Evolutionary conservation across 1,140 invertebrate genomes (phyloP), one percentile per base, ranked within the genome.

Genomic region (Listronotus oregonensis): DNA sequence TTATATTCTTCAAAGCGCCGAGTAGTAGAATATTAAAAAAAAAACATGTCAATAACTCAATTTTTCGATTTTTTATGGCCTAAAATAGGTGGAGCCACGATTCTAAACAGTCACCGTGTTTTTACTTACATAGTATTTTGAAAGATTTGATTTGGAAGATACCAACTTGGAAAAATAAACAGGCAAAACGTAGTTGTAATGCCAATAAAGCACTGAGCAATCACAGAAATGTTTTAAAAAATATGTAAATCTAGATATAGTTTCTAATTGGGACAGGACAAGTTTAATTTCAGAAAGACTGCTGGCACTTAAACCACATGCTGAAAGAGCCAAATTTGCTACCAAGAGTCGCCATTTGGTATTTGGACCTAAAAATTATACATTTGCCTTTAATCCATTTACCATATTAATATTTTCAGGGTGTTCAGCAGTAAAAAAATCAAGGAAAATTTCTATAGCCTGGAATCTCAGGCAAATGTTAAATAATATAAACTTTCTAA

Each of bases 181-280:
- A 6, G 89, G 86, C 40, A 93, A 80, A 50, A 94, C 59, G 44
- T 71, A 82, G 64, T 89, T 86, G 73, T 88, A 84, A 81, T 94
- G 91, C 87, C 90, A 93, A 76, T 91, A 90, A n/a, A 94, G 76
- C 80, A 91, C 90, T 40, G 87, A 88, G 71, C 89, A 89, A 76
- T 92, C 85, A 75, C 87, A 90, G 17, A 87, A 82, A 60, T 79
- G 75, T 40, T 85, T 77, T 56, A 93, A 74, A 75, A 82, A 83
- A 67, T 82, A 76, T 52, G 85, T 79, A 40, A 90, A 82, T 73
- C 85, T 84, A 70, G 83, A 83, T 43, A 91, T 81, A 27, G 81
- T 76, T 72, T 87, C 85, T 43, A 91, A 80, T 74, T 86, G 87
- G 62, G 84, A 82, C 67, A 92, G 77, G 12, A 86, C 78, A 46